phyloP scores from a whole-genome alignment of 2,797 vertebrate genomes.

The Fratercula arctica region DNA sequence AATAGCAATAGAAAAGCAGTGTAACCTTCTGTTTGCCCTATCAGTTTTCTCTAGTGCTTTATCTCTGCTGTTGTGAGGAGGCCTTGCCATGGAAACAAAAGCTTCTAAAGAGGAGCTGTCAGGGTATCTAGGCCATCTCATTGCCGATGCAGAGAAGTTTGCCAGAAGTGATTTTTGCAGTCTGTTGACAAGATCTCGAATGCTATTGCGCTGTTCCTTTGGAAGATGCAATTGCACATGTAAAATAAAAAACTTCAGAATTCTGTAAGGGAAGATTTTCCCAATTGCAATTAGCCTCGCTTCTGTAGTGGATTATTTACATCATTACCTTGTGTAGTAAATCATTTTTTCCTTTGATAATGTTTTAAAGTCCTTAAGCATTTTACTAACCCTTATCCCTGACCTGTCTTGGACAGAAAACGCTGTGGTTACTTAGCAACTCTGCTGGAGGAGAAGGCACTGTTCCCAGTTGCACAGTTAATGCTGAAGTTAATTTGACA shows the following conservation, averaged over 20 bases:
- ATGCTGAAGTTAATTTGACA: conserved; percentile 24
- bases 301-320: neutral
- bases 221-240: neutral
- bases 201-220: neutral
- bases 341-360: neutral
- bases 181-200: neutral
- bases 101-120: neutral
- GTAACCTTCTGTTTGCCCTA: conserved; percentile 20
- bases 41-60: conserved; percentile 3
- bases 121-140: conserved; percentile 17
- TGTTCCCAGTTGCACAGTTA: conserved; percentile 4
- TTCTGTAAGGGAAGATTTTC: neutral
- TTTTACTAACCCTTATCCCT: neutral
- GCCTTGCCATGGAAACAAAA: conserved; percentile 18
- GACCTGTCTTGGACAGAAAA: conserved; percentile 2
- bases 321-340: neutral
- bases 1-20: neutral
- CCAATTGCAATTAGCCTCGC: neutral
- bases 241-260: neutral
- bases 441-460: neutral
- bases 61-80: neutral
- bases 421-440: conserved; percentile 32
- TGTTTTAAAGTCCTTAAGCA: neutral
- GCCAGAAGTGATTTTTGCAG: conserved; percentile 3
- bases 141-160: neutral